phyloP scores from a whole-genome alignment of 2,113 vertebrate species.

The Hylia prasina region DNA sequence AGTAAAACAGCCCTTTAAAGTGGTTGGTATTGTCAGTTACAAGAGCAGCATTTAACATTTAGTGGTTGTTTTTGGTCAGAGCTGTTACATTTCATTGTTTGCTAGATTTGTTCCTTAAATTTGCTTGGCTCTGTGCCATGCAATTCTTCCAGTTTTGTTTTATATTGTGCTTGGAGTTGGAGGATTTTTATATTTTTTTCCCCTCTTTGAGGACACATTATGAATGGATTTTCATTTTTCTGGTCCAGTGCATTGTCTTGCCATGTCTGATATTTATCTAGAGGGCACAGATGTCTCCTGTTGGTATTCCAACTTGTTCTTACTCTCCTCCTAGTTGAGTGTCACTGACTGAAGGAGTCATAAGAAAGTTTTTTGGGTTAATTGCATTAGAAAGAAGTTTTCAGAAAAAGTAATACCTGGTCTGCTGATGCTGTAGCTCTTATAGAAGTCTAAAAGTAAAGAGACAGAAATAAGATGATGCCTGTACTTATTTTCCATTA shows the following conservation, averaged over 20 bases:
- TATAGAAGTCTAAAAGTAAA: not conserved
- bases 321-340: not conserved
- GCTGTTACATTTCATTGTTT: constrained; percentile 68
- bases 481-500: not conserved
- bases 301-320: not conserved
- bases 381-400: not conserved
- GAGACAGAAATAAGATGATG: not conserved
- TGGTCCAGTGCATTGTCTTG: not conserved
- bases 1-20: constrained; percentile 51
- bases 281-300: not conserved
- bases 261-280: not conserved
- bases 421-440: not conserved
- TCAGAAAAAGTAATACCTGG: not conserved
- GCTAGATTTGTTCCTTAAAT: constrained; percentile 58
- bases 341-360: not conserved
- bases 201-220: not conserved
- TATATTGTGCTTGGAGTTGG: constrained; percentile 9
- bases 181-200: not conserved
- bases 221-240: not conserved
- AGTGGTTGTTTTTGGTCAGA: constrained; percentile 57
- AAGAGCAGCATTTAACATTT: constrained; percentile 65
- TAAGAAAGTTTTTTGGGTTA: not conserved
- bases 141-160: constrained; percentile 6
- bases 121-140: constrained; percentile 44
- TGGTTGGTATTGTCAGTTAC: constrained; percentile 55